Conservation (phyloP, 1,140 invertebrate genomes). For the Lutraria rhynchaena region DNA sequence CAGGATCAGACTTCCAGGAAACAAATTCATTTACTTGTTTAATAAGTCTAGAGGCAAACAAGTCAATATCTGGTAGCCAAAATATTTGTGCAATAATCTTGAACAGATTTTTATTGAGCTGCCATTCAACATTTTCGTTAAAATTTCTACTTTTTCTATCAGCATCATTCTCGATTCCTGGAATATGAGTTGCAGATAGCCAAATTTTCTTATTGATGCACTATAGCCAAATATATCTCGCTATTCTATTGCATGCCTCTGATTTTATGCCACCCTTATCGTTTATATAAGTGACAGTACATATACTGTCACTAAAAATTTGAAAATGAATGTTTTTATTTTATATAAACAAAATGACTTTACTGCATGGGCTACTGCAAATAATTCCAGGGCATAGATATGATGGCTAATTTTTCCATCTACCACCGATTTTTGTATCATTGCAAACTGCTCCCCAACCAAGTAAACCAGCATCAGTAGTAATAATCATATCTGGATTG, state of each 20-base stretch:
- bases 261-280: background rate
- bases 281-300: background rate
- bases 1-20: slow-evolving; percentile 56
- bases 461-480: slow-evolving; percentile 11
- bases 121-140: slow-evolving; percentile 31
- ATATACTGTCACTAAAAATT: background rate
- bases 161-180: background rate
- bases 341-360: slow-evolving; percentile 7
- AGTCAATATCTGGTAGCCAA: slow-evolving; percentile 31
- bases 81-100: background rate
- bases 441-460: slow-evolving; percentile 40
- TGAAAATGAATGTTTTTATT: slow-evolving; percentile 19
- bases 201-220: slow-evolving; percentile 26
- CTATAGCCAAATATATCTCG: slow-evolving; percentile 29
- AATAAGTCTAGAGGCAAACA: slow-evolving; percentile 56
- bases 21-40: slow-evolving; percentile 36
- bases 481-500: slow-evolving; percentile 14
- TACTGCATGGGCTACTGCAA: background rate
- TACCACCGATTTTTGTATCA: slow-evolving; percentile 36
- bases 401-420: slow-evolving; percentile 17
- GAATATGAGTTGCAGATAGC: slow-evolving; percentile 31
- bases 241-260: slow-evolving; percentile 26
- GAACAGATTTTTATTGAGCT: slow-evolving; percentile 1
- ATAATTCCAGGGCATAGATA: slow-evolving; percentile 10
- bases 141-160: slow-evolving; percentile 16